phyloP scores from a whole-genome alignment of 2,113 vertebrate genomes.

The Hymenochirus boettgeri region DNA sequence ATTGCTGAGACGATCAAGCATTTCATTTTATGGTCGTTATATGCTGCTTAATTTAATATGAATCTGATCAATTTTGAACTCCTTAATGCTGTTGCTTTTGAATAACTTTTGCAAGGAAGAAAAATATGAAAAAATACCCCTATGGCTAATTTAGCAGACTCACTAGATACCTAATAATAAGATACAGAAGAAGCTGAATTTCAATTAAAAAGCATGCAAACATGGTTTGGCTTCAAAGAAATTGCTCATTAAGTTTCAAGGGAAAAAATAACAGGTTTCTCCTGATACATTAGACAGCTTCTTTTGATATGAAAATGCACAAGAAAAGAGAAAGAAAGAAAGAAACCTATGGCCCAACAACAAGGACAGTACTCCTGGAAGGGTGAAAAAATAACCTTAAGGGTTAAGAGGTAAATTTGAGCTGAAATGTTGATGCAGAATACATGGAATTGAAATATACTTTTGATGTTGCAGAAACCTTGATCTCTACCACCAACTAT shows the following conservation, averaged over 20 bases:
- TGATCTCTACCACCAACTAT: too few relatives aligned
- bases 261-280: slow-evolving; percentile 2
- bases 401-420: too few relatives aligned
- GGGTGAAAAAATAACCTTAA: too few relatives aligned
- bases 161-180: slow-evolving; percentile 48
- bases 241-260: slow-evolving; percentile 37
- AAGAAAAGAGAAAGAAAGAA: too few relatives aligned
- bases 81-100: slow-evolving; percentile 46
- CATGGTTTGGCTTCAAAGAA: slow-evolving; percentile 32
- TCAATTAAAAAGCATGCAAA: slow-evolving; percentile 50
- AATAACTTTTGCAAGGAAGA: slow-evolving; percentile 42
- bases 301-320: slow-evolving; percentile 3
- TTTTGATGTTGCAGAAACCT: too few relatives aligned
- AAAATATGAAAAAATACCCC: slow-evolving; percentile 28
- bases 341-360: too few relatives aligned
- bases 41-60: slow-evolving; percentile 48
- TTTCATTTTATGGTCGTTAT: slow-evolving; percentile 47
- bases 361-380: too few relatives aligned
- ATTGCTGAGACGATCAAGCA: slow-evolving; percentile 48
- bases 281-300: neutral
- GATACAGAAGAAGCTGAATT: slow-evolving; percentile 44
- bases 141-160: slow-evolving; percentile 50
- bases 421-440: too few relatives aligned
- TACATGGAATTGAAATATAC: too few relatives aligned
- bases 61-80: slow-evolving; percentile 44